These are phyloP conservation scores for Urocitellus parryii DNA, from an alignment of 2,113 vertebrate species.

Conservation along the genomic window DNA sequence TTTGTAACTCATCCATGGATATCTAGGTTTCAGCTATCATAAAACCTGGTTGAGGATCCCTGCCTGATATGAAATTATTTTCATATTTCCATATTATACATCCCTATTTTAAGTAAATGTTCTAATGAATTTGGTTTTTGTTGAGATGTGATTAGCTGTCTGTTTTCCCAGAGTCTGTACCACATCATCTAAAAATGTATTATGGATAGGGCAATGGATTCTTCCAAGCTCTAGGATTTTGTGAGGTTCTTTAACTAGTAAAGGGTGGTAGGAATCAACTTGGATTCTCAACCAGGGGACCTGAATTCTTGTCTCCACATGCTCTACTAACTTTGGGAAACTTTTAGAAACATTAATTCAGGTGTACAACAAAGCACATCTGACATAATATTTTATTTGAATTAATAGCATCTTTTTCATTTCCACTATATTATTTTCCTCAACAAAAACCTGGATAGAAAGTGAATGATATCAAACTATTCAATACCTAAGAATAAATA, in stretches of 20 bases:
- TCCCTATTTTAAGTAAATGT: conserved; percentile 27
- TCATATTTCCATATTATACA: background rate
- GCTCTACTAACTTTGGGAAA: background rate
- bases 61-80: background rate
- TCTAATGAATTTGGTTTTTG: background rate
- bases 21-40: background rate
- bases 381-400: background rate
- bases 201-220: background rate
- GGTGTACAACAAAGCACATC: background rate
- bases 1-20: background rate
- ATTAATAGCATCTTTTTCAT: background rate
- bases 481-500: background rate
- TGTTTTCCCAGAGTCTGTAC: background rate
- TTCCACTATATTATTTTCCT: conserved; percentile 15
- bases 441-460: background rate
- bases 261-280: background rate
- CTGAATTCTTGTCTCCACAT: background rate
- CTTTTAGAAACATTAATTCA: background rate
- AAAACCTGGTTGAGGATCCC: background rate
- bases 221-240: background rate
- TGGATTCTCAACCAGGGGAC: background rate
- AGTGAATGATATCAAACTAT: background rate
- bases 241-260: background rate
- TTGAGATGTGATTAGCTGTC: background rate
- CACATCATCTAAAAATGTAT: background rate